Percentiles rank a stretch among this genome's conserved stretches.
Conservation (phyloP, 2,113 vertebrate genomes). For the Pseudopipra pipra region DNA sequence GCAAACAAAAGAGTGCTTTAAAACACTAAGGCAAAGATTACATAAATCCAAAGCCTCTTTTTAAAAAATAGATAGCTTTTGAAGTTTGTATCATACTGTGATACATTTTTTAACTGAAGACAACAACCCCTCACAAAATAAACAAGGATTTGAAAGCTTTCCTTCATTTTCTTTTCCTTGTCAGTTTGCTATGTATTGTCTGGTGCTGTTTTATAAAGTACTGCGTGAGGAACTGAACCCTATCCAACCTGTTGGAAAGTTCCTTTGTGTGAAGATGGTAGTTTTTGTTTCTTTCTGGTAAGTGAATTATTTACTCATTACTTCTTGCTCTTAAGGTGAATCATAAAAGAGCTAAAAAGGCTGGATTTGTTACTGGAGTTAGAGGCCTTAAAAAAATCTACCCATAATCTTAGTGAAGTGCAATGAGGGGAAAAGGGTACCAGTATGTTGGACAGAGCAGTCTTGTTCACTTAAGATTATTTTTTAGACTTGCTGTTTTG, state of each 20-base stretch:
- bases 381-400: neutral
- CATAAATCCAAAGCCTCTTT: neutral
- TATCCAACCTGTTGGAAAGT: conserved; percentile 95
- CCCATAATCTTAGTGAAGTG: neutral
- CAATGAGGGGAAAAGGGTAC: neutral
- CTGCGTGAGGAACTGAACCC: conserved; percentile 91
- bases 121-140: neutral
- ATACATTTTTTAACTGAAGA: neutral
- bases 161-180: neutral
- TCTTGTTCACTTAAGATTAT: neutral
- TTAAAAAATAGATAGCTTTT: neutral
- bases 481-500: neutral
- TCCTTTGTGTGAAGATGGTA: conserved; percentile 97
- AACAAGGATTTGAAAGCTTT: neutral
- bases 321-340: neutral
- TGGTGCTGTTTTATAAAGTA: conserved; percentile 95
- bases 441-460: neutral
- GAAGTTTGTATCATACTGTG: neutral
- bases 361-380: neutral
- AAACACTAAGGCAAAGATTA: neutral
- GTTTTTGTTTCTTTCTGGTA: conserved; percentile 99
- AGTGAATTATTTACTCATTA: neutral
- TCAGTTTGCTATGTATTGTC: conserved; percentile 98
- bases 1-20: neutral
- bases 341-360: neutral